Percentiles rank a stretch among this genome's conserved stretches.
phyloP scores from a whole-genome alignment of 2,797 vertebrate species.

The Petrocephalus schoutedeni region DNA sequence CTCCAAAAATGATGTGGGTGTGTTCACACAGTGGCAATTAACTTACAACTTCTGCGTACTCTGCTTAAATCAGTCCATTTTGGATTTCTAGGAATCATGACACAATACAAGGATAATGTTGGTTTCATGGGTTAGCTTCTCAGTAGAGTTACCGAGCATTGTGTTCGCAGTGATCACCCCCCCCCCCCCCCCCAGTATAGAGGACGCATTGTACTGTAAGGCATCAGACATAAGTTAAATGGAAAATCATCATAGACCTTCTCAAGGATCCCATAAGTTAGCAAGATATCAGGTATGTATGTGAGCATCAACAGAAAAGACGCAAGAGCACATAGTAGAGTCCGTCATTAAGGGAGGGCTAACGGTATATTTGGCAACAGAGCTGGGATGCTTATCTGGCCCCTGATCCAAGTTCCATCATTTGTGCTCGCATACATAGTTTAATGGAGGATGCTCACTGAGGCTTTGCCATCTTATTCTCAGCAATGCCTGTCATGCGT shows the following conservation, averaged over 20 bases:
- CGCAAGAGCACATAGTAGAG: not conserved
- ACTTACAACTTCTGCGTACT: not conserved
- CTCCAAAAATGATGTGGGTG: conserved; percentile 11
- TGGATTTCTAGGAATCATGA: not conserved
- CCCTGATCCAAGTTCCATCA: not conserved
- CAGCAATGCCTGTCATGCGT: not conserved
- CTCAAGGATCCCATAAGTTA: not conserved
- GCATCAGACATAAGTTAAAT: not conserved
- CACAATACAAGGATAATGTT: not conserved
- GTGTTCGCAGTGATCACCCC: not conserved
- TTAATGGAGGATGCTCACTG: not conserved
- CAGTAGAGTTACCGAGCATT: not conserved
- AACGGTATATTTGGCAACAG: not conserved
- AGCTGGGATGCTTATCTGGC: not conserved
- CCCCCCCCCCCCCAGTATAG: not conserved
- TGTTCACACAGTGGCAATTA: not conserved
- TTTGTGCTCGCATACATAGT: not conserved
- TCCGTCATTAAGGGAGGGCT: not conserved
- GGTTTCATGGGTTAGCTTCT: not conserved
- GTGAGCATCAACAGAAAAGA: not conserved
- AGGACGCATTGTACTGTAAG: not conserved
- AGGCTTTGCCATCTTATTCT: too few relatives aligned
- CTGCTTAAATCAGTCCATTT: not conserved
- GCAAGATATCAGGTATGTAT: not conserved
- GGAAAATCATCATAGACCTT: not conserved